Conservation (phyloP, 2,888 invertebrate genomes). For the Aphidoletes aphidimyza region DNA sequence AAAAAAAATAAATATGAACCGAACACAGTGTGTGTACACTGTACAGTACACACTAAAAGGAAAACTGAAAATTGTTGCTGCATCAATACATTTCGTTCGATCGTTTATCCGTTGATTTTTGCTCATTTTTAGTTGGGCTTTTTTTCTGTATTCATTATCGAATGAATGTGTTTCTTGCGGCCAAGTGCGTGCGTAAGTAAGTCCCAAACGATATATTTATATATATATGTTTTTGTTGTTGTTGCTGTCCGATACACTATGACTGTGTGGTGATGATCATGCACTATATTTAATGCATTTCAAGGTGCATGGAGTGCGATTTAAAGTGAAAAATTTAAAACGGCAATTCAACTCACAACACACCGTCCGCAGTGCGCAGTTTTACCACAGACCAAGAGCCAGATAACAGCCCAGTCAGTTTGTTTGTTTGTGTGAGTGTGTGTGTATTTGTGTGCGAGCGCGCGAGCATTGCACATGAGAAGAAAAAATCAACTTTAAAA, state of each 20-base stretch:
- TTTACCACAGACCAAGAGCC: not conserved
- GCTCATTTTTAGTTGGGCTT: not conserved
- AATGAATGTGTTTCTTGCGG: slow-evolving; percentile 16
- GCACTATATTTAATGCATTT: slow-evolving; percentile 33
- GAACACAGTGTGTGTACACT: too few relatives aligned
- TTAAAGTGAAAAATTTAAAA: slow-evolving; percentile 31
- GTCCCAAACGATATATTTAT: not conserved
- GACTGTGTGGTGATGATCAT: not conserved
- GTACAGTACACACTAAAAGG: not conserved
- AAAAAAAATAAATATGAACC: not conserved
- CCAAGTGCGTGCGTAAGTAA: slow-evolving; percentile 40
- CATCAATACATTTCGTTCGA: not conserved
- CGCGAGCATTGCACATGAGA: not conserved
- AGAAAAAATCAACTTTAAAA: not conserved
- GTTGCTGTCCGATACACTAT: not conserved
- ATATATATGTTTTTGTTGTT: not conserved
- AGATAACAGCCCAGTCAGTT: too few relatives aligned
- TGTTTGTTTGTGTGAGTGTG: too few relatives aligned
- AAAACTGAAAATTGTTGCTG: not conserved
- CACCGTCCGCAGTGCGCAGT: not conserved
- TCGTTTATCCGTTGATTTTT: slow-evolving; percentile 45
- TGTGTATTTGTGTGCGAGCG: too few relatives aligned
- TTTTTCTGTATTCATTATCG: not conserved
- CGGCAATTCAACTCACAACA: slow-evolving; percentile 3
- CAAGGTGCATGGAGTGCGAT: slow-evolving; percentile 27